phyloP scores from a whole-genome alignment of 2,797 vertebrate genomes.

The Anguilla anguilla region DNA sequence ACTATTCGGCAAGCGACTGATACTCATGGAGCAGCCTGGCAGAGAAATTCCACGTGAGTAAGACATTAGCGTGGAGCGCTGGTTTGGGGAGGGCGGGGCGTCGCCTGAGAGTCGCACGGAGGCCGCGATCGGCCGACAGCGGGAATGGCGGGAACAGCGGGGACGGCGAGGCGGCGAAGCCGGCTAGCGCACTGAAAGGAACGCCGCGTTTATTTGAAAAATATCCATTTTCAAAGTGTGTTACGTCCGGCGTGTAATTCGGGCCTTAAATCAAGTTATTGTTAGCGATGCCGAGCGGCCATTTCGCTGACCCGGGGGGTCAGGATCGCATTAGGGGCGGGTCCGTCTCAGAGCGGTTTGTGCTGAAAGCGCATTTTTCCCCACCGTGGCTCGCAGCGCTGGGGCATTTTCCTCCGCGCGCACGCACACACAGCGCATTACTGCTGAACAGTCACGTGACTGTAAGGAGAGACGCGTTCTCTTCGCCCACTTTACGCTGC shows the following conservation, averaged over 20 bases:
- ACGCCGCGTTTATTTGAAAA: constrained; percentile 13
- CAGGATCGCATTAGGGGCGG: constrained; percentile 5
- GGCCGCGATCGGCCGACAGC: neutral
- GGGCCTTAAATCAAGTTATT: constrained; percentile 18
- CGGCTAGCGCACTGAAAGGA: neutral
- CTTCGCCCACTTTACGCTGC: neutral
- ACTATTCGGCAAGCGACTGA: constrained; percentile 80
- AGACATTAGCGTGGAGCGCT: constrained; percentile 70
- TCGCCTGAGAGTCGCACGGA: neutral
- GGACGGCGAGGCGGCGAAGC: neutral
- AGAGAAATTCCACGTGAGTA: constrained; percentile 77
- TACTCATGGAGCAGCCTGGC: constrained; percentile 76
- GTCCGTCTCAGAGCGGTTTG: neutral
- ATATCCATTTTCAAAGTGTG: constrained; percentile 5
- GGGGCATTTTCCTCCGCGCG: neutral
- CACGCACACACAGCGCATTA: neutral
- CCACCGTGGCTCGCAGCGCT: neutral
- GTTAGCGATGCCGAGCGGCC: neutral
- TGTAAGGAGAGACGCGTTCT: neutral
- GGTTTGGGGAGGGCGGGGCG: constrained; percentile 22
- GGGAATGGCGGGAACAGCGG: too few species aligned
- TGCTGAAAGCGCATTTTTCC: constrained; percentile 10
- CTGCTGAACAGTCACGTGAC: neutral
- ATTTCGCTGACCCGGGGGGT: constrained; percentile 11
- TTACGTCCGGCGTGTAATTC: constrained; percentile 5